Evolutionary conservation across 2,113 vertebrate genomes (phyloP).

Genomic region (Cryptoleucopteryx plumbea): DNA sequence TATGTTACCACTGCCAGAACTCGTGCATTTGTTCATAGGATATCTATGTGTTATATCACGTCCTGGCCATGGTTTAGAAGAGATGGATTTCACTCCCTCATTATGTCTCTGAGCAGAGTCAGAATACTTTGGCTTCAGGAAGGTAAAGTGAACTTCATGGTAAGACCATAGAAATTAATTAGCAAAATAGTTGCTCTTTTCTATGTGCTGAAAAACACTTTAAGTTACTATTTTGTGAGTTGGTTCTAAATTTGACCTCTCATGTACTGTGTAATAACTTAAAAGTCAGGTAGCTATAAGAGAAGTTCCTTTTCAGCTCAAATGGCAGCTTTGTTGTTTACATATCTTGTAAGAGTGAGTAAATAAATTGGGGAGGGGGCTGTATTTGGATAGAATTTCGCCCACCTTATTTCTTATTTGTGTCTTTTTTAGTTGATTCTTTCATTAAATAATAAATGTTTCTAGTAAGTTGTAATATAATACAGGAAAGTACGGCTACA

Average conservation of each 20-base stretch:
- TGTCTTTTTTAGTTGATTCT: neutral
- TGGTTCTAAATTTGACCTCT: neutral
- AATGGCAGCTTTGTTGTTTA: neutral
- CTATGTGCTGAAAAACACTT: neutral
- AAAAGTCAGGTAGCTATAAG: neutral
- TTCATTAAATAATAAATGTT: neutral
- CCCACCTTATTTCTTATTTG: neutral
- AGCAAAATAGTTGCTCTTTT: neutral
- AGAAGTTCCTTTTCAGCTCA: neutral
- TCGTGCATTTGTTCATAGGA: neutral
- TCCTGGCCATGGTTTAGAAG: neutral
- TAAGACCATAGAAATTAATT: neutral
- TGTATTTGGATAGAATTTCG: neutral
- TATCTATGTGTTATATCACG: neutral
- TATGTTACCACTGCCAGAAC: neutral
- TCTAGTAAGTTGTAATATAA: neutral
- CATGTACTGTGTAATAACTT: neutral
- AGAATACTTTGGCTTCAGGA: neutral
- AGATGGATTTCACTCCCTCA: neutral
- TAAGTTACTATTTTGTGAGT: neutral
- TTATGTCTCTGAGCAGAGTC: neutral
- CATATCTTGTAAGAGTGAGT: neutral
- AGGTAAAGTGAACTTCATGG: neutral
- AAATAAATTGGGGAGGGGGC: neutral
- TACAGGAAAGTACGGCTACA: neutral